Evolutionary conservation across 2,113 vertebrate species (phyloP), one percentile per base, ranked within the genome.

Genomic region (Notothenia rossii): DNA sequence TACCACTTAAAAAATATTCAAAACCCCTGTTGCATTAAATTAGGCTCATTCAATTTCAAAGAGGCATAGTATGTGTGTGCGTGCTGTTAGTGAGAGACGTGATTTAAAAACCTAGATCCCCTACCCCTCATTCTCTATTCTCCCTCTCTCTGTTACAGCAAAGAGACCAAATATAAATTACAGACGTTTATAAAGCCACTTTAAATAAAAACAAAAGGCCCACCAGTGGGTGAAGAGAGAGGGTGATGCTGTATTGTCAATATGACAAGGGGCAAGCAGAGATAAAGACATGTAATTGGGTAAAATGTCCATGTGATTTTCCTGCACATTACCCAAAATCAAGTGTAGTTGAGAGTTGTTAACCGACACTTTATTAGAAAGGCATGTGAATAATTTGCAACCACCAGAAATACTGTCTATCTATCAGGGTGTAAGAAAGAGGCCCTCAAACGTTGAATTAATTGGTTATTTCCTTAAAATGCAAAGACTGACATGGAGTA

Each of bases 91-190:
- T 80, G 69, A 72, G 72, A 59, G 49, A 82, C 55, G 73, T 72
- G 61, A 45, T 79, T 82, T 51, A 18, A 55, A 55, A 18, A 1
- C 1, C 7, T 40, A 40, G 0, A n/a, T 75, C 53, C n/a, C 43
- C 67, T 17, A 15, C 67, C 4, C 40, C 22, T 29, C 40, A 74
- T 67, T 68, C 51, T 22, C 48, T 86, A 51, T 48, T 75, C 77
- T 22, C 65, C 77, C 74, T 86, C 62, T 91, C 55, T 91, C 79
- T 89, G 71, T 55, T 79, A 92, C 91, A 92, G 92, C 93, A 94
- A 94, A 93, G 92, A 93, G 72, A 77, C 29, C 29, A 83, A 46
- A 85, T 49, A 58, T 63, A 25, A 12, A 74, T 77, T 76, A 68
- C 79, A 77, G 65, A 81, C 25, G 73, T 74, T 73, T 33, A 54